Evolutionary conservation across 35 echinoderm and acorn worm genomes (phyloP).

Genomic region (Apostichopus japonicus): DNA sequence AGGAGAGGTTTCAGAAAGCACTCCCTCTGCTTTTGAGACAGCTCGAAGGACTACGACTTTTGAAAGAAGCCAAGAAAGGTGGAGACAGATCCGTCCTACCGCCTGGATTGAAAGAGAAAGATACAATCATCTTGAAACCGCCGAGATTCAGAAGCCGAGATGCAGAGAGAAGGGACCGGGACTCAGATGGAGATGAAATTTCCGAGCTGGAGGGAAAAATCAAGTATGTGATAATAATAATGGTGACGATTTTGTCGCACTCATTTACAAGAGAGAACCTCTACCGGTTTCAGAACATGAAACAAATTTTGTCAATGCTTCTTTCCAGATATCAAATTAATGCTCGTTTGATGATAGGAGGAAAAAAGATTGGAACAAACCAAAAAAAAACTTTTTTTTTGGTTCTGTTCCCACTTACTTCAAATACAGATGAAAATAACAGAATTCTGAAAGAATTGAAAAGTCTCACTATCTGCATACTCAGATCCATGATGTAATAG

Average conservation of each 20-base stretch:
- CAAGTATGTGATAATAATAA: constrained; percentile 56
- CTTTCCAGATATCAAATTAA: too few species aligned
- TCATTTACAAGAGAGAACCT: too few species aligned
- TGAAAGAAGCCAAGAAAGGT: constrained; percentile 54
- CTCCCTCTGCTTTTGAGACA: constrained; percentile 79
- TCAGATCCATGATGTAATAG: too few species aligned
- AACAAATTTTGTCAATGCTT: too few species aligned
- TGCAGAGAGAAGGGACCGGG: constrained; percentile 46
- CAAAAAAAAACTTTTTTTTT: too few species aligned
- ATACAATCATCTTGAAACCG: constrained; percentile 64
- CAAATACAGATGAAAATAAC: too few species aligned
- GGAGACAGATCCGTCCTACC: constrained; percentile 11
- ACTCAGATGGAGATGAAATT: constrained; percentile 90
- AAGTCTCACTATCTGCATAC: too few species aligned
- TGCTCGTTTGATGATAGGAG: too few species aligned
- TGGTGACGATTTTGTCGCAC: neutral
- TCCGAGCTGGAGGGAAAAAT: constrained; percentile 92
- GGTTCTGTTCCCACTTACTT: too few species aligned
- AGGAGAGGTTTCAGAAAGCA: constrained; percentile 83
- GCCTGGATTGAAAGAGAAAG: constrained; percentile 49
- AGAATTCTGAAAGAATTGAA: too few species aligned
- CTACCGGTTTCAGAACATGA: too few species aligned
- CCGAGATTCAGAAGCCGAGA: neutral
- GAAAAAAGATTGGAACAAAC: too few species aligned
- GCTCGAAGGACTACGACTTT: constrained; percentile 77